Base-by-base conservation (phyloP, 2,888 invertebrate species). In the Phragmatobia fuliginosa region DNA sequence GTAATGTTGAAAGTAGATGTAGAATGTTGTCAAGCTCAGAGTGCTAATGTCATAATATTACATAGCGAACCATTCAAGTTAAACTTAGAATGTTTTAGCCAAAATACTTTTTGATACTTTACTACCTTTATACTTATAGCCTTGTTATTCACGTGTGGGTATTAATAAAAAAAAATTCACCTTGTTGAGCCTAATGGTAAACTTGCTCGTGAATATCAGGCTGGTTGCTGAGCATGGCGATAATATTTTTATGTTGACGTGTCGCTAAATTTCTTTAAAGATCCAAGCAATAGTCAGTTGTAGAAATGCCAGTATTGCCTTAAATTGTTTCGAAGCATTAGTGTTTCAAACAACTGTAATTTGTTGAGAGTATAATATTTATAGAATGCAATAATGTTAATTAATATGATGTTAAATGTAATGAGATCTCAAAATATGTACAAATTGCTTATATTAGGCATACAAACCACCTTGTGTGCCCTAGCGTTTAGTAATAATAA, bases 391-490 rank as follows among this genome's bases (percentile, higher is more conserved):
- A 86, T 87, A 81, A 75, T 81, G 41, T 60, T 70, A 75, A 74
- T 69, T 77, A 49, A 73, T 75, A 62, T 74, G 64, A 74, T 79
- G 7, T 84, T 77, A 85, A 86, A 84, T 80, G 74, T 78, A 83
- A 90, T 90, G 87, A 86, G 92, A 93, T 93, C 92, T 92, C 92
- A 90, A 84, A 71, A 76, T 83, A 85, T 88, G 88, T 92, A 92
- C 90, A 90, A 91, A 85, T 79, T 75, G 72, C 72, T n/a, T 71
- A 71, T 68, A 58, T 76, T 68, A 83, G 78, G 77, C 79, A 70
- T 79, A 77, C 70, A 73, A 77, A 80, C 77, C 78, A 82, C 75
- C 65, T 72, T 73, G 80, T 85, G 90, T 86, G 90, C 90, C 87
- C 87, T 81, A 88, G 89, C 88, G 85, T 75, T 85, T 92, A 91